phyloP scores from a whole-genome alignment of 2,888 invertebrate species.

The Drosophila merina region DNA sequence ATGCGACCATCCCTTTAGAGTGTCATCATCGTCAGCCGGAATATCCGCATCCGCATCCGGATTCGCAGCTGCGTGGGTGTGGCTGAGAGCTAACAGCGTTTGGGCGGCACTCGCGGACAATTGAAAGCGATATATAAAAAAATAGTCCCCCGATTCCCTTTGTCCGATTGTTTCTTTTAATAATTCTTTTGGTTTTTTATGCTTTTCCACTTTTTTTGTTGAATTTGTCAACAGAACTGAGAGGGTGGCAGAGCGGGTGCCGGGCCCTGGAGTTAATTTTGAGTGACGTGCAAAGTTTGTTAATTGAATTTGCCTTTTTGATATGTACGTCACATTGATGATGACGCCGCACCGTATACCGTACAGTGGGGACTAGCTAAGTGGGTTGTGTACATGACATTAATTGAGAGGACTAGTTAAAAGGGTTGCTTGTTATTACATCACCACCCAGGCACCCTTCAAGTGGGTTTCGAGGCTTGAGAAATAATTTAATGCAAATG shows the following conservation, averaged over 20 bases:
- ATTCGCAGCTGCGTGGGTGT: slow-evolving; percentile 39
- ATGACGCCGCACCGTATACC: slow-evolving; percentile 41
- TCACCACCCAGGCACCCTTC: not conserved
- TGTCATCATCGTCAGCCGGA: slow-evolving; percentile 29
- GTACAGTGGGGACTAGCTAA: slow-evolving; percentile 73
- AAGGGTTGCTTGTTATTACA: slow-evolving; percentile 32
- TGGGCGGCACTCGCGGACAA: slow-evolving; percentile 71
- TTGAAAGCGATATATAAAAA: slow-evolving; percentile 73
- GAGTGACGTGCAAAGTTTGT: slow-evolving; percentile 79
- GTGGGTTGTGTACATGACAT: slow-evolving; percentile 80
- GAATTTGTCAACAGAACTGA: too few relatives aligned
- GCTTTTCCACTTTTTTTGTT: slow-evolving; percentile 52
- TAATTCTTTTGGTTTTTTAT: slow-evolving; percentile 32
- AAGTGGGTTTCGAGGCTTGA: slow-evolving; percentile 12
- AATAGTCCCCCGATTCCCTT: slow-evolving; percentile 32
- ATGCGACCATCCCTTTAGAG: slow-evolving; percentile 59
- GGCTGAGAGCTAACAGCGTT: slow-evolving; percentile 44
- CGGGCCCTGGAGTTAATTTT: slow-evolving; percentile 68
- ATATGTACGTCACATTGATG: slow-evolving; percentile 56
- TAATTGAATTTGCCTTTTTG: slow-evolving; percentile 74
- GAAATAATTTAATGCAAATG: slow-evolving; percentile 71
- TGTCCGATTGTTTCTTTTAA: slow-evolving; percentile 23
- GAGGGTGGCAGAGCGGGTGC: too few relatives aligned
- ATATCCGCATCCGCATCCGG: slow-evolving; percentile 9
- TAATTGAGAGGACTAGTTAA: slow-evolving; percentile 68